Evolutionary conservation across 2,797 vertebrate genomes (phyloP).

Genomic region (Hafferia zeledoni): DNA sequence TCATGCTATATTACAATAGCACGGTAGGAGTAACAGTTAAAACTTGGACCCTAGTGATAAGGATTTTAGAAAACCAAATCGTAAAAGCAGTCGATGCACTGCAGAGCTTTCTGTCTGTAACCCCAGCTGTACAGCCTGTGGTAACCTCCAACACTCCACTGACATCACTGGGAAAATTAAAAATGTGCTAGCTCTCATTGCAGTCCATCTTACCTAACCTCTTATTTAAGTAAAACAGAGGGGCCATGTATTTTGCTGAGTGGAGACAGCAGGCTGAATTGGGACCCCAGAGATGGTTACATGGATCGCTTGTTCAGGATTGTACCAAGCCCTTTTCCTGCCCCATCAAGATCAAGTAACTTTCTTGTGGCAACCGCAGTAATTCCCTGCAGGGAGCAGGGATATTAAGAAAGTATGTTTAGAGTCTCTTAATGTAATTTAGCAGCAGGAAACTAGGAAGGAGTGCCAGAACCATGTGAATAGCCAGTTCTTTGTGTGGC

Average conservation of each 20-base stretch:
- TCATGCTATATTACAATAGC: neutral
- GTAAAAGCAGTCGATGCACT: neutral
- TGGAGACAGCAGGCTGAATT: neutral
- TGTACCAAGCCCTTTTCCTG: slow-evolving; percentile 40
- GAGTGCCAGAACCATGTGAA: slow-evolving; percentile 58
- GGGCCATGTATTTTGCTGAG: slow-evolving; percentile 3
- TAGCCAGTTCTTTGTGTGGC: slow-evolving; percentile 39
- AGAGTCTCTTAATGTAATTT: slow-evolving; percentile 66
- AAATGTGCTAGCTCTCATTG: neutral
- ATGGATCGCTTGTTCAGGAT: neutral
- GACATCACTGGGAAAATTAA: neutral
- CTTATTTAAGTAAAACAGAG: neutral
- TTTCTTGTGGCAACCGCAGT: slow-evolving; percentile 52
- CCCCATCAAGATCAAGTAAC: slow-evolving; percentile 23
- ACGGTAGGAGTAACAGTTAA: neutral
- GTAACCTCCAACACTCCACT: neutral
- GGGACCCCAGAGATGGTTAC: slow-evolving; percentile 13
- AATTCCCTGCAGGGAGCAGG: slow-evolving; percentile 58
- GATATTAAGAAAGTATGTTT: slow-evolving; percentile 67
- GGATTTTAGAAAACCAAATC: neutral
- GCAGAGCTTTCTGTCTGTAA: neutral
- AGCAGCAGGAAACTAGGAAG: slow-evolving; percentile 61
- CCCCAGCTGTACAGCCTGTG: neutral
- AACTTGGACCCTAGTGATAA: neutral
- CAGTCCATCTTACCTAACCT: neutral